Evolutionary conservation across 1,140 invertebrate species (phyloP).

Genomic region (Zophobas atratus): DNA sequence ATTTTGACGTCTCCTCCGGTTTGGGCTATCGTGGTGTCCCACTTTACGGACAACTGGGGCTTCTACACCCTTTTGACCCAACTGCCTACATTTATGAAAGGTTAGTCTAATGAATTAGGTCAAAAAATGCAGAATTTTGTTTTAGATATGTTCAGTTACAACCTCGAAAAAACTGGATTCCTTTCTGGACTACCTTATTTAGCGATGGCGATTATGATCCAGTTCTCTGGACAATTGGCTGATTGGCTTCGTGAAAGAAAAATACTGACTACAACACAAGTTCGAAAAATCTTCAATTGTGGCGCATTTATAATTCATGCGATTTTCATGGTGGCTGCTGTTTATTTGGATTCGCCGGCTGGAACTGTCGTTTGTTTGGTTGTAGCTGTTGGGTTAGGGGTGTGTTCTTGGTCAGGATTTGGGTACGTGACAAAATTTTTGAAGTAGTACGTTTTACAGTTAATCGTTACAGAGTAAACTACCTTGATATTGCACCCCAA

Average conservation of each 20-base stretch:
- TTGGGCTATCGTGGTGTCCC: constrained; percentile 91
- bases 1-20: constrained; percentile 89
- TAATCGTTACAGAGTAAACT: constrained; percentile 80
- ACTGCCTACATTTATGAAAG: constrained; percentile 91
- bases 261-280: constrained; percentile 80
- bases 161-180: constrained; percentile 84
- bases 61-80: constrained; percentile 94
- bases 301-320: constrained; percentile 86
- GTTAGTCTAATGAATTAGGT: no score
- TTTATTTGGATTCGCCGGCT: constrained; percentile 76
- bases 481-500: constrained; percentile 89
- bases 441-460: background rate
- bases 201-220: constrained; percentile 86
- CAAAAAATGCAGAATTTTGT: no score
- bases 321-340: constrained; percentile 87
- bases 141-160: constrained; percentile 73
- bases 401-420: constrained; percentile 92
- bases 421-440: constrained; percentile 69
- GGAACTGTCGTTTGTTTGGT: constrained; percentile 84
- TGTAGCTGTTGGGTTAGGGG: constrained; percentile 90
- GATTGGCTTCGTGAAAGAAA: constrained; percentile 80
- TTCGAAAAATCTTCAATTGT: constrained; percentile 83
- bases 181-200: constrained; percentile 89
- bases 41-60: constrained; percentile 97
- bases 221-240: constrained; percentile 84